These are phyloP conservation scores for Paramisgurnus dabryanus DNA, from an alignment of 2,113 vertebrate species.

Conservation along the genomic window DNA sequence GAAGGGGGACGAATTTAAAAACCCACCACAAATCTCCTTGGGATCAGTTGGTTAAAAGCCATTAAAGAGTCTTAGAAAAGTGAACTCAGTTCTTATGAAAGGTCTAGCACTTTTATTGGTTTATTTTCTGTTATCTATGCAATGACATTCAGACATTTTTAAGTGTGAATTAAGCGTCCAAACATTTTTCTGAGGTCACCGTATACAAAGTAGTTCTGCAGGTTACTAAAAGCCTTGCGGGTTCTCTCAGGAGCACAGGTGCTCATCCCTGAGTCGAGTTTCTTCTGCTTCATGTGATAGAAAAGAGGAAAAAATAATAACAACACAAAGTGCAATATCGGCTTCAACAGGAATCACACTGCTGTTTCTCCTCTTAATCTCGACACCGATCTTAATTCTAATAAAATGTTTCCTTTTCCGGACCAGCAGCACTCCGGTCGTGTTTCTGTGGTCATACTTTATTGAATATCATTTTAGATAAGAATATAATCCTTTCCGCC, in stretches of 20 bases:
- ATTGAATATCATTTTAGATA: slow-evolving; percentile 87
- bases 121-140: not conserved
- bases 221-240: slow-evolving; percentile 30
- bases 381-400: slow-evolving; percentile 80
- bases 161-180: slow-evolving; percentile 11
- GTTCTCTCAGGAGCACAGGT: slow-evolving; percentile 22
- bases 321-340: slow-evolving; percentile 52
- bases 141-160: slow-evolving; percentile 8
- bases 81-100: not conserved
- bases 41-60: slow-evolving; percentile 14
- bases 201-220: not conserved
- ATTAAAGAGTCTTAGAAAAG: slow-evolving; percentile 7
- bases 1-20: not conserved
- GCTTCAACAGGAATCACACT: slow-evolving; percentile 72
- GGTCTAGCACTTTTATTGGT: not conserved
- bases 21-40: not conserved
- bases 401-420: slow-evolving; percentile 74
- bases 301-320: slow-evolving; percentile 14
- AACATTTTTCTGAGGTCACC: not conserved
- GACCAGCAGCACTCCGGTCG: slow-evolving; percentile 74
- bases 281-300: not conserved
- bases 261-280: not conserved
- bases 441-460: slow-evolving; percentile 78
- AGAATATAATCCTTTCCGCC: slow-evolving; percentile 78
- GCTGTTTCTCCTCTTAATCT: slow-evolving; percentile 77